A percentile compares a stretch with the other conserved stretches of the same genome.
Evolutionary conservation across 2,888 invertebrate species (phyloP).

Genomic region (Philaethria dido): DNA sequence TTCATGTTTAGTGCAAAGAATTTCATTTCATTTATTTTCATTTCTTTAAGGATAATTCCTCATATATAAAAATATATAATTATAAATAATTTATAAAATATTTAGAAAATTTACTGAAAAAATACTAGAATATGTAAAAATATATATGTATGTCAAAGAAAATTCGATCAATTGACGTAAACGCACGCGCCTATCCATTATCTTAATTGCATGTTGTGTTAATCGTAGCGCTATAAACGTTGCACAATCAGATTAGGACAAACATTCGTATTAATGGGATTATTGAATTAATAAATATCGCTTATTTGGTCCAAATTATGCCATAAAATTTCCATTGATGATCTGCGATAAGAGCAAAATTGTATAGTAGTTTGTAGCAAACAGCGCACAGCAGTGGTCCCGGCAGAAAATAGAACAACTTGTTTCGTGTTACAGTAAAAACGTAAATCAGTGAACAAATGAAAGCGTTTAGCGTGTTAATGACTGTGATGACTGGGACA

Average conservation of each 20-base stretch:
- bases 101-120: neutral
- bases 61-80: neutral
- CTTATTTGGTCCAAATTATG: conserved; percentile 9
- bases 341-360: neutral
- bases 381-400: conserved; percentile 17
- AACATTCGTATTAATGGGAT: conserved; percentile 24
- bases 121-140: neutral
- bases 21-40: conserved; percentile 8
- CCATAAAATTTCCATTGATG: conserved; percentile 17
- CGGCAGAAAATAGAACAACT: conserved; percentile 21
- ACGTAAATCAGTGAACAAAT: conserved; percentile 52
- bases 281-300: conserved; percentile 24
- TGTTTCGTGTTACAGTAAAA: conserved; percentile 22
- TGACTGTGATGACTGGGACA: conserved; percentile 46
- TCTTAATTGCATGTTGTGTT: conserved; percentile 39
- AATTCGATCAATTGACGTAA: conserved; percentile 34
- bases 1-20: conserved; percentile 10
- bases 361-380: neutral
- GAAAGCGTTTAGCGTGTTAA: conserved; percentile 55
- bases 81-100: neutral
- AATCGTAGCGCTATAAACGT: conserved; percentile 29
- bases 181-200: conserved; percentile 37
- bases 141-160: neutral
- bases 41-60: neutral
- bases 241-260: conserved; percentile 36